Conservation (phyloP, 35 echinoderm and acorn worm species). For the Nesometra sesokonis region DNA sequence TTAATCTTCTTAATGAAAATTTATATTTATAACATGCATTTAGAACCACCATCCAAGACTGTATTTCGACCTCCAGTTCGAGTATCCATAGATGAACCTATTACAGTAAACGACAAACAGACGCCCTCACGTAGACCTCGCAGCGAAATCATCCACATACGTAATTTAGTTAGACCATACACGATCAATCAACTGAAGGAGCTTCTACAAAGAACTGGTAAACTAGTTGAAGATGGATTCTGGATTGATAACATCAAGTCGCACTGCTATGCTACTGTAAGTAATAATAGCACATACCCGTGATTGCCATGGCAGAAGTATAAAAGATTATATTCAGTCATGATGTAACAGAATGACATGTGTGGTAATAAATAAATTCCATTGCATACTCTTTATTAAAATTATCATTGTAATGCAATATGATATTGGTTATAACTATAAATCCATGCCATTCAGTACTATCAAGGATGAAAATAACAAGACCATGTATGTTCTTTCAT, state of each 20-base stretch:
- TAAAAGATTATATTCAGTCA: too few relatives aligned
- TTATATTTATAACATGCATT: not conserved
- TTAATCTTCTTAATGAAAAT: not conserved
- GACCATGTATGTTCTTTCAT: too few relatives aligned
- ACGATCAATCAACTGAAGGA: conserved; percentile 76
- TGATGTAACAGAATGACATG: too few relatives aligned
- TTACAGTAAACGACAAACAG: conserved; percentile 21
- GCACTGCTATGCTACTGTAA: conserved; percentile 76
- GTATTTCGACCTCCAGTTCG: conserved; percentile 16
- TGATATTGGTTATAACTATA: too few relatives aligned
- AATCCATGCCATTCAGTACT: too few relatives aligned
- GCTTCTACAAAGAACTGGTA: conserved; percentile 60
- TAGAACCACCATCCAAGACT: not conserved
- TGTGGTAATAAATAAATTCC: too few relatives aligned
- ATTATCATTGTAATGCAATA: too few relatives aligned
- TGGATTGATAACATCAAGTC: conserved; percentile 99
- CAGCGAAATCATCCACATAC: conserved; percentile 56
- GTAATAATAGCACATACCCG: not conserved
- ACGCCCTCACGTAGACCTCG: conserved; percentile 35
- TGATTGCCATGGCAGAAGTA: too few relatives aligned
- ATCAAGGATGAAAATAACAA: too few relatives aligned
- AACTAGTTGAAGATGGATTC: conserved; percentile 57
- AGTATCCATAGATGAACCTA: conserved; percentile 77
- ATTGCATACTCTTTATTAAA: too few relatives aligned
- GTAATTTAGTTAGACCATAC: conserved; percentile 73